These are phyloP conservation scores for Cyanoramphus novaezelandiae DNA, from an alignment of 2,113 vertebrate genomes.

Conservation along the genomic window DNA sequence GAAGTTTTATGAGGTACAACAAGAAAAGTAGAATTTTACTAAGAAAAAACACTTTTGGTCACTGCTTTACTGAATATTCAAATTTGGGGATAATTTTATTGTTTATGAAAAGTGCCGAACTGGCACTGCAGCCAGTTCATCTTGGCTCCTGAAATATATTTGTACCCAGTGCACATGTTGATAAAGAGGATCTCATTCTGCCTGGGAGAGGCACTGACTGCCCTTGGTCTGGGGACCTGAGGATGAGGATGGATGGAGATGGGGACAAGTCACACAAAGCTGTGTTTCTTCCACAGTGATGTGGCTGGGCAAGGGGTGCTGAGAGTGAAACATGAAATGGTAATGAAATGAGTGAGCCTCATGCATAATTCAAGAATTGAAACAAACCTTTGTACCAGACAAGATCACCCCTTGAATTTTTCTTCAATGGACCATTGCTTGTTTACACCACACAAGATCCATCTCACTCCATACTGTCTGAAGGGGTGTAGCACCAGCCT, in stretches of 20 bases:
- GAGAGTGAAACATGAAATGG: not conserved
- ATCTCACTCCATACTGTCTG: not conserved
- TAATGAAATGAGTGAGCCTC: not conserved
- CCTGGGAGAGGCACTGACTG: accelerated
- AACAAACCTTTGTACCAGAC: not conserved
- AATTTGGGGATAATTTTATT: not conserved
- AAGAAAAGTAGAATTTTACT: not conserved
- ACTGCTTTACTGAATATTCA: not conserved
- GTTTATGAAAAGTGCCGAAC: not conserved
- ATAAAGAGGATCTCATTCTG: not conserved
- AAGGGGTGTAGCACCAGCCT: not conserved
- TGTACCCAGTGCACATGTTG: accelerated
- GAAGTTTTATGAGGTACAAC: not conserved
- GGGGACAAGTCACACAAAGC: not conserved
- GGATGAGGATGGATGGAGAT: not conserved
- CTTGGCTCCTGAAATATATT: accelerated
- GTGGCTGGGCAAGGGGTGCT: not conserved
- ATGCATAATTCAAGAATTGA: not conserved
- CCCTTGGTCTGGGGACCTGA: not conserved
- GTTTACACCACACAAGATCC: not conserved
- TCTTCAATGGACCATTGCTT: not conserved
- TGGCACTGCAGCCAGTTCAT: not conserved
- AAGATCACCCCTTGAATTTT: slow-evolving; percentile 40
- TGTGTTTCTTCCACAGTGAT: accelerated
- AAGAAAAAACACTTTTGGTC: not conserved